Base-by-base conservation (phyloP, 30 jellyfish, hydroid and myxozoan genomes). In the Aurelia aurita complex sp. Pacific region DNA sequence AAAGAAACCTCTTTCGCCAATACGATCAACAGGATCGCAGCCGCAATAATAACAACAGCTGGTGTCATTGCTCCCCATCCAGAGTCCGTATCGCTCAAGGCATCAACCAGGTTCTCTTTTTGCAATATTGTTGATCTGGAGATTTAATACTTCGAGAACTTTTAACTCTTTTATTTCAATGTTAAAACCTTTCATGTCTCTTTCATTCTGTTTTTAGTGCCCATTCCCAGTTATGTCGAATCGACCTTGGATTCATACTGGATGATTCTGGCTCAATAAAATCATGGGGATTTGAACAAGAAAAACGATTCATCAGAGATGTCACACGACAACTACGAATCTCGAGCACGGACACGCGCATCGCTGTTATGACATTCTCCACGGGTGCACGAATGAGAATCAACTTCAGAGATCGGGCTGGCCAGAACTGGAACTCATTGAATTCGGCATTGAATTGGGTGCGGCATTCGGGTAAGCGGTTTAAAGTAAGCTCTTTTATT, bases 361-460 rank as follows among this genome's bases (percentile, higher is more conserved):
- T 88, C n/a, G 64, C 97, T 12, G 97, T 88, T 13, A 88, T 88
- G 92, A 80, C 92, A 55, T 88, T 88, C 61, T 88, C 97, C 10
- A 54, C 97, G 12, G 17, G 52, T 42, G 91, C 97, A 79, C 55
- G 87, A 29, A 79, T 88, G 92, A 80, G 85, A 65, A 69, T 80
- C 66, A n/a, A 73, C 57, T 88, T 88, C 76, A 35, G 89, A 64
- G 97, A 88, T 46, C 52, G 80, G 18, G 76, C 89, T 8, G 97
- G 92, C 33, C 89, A 88, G 67, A 55, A 80, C 59, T 43, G 73
- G 81, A 72, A 73, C 67, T 71, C 83, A 1, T 79, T 88, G 69
- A 10, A 88, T 52, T 43, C 79, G 67, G 92, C 89, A 9, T 75
- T 88, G 52, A 73, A 71, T 16, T 72, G 80, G 14, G 53, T 88